phyloP scores from a whole-genome alignment of 2,113 vertebrate genomes.

The Apus apus region DNA sequence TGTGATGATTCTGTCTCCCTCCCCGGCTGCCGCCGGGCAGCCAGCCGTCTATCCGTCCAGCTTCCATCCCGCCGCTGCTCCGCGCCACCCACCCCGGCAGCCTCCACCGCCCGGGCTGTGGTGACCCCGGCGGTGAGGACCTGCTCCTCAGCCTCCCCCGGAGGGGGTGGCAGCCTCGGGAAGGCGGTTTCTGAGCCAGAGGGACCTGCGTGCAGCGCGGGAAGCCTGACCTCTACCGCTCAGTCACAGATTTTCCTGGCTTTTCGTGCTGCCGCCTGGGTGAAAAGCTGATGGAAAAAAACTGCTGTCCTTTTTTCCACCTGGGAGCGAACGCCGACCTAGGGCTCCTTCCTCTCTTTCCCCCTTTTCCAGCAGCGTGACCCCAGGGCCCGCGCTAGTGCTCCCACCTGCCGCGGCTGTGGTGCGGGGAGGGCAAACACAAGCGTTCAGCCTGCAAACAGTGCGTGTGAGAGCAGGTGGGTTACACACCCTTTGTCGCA shows the following conservation, averaged over 20 bases:
- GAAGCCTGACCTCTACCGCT: slow-evolving; percentile 73
- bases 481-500: slow-evolving; percentile 85
- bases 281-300: not conserved
- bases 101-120: not conserved
- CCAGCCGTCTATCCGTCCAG: too few relatives aligned
- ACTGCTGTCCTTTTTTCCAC: not conserved
- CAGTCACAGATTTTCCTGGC: not conserved
- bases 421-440: not conserved
- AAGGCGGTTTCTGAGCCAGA: rapidly evolving
- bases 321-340: too few relatives aligned
- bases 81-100: not conserved
- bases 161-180: too few relatives aligned
- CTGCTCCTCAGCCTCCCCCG: rapidly evolving
- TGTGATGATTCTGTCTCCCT: too few relatives aligned
- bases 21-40: too few relatives aligned
- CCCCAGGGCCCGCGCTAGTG: not conserved
- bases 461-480: rapidly evolving
- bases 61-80: too few relatives aligned
- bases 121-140: not conserved
- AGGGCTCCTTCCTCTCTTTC: too few relatives aligned
- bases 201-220: not conserved
- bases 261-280: not conserved
- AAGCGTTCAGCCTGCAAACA: not conserved
- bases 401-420: rapidly evolving
- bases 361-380: not conserved